Evolutionary conservation across 2,888 invertebrate genomes (phyloP), one percentile per base, ranked within the genome.

Genomic region (Tipula vernalis): DNA sequence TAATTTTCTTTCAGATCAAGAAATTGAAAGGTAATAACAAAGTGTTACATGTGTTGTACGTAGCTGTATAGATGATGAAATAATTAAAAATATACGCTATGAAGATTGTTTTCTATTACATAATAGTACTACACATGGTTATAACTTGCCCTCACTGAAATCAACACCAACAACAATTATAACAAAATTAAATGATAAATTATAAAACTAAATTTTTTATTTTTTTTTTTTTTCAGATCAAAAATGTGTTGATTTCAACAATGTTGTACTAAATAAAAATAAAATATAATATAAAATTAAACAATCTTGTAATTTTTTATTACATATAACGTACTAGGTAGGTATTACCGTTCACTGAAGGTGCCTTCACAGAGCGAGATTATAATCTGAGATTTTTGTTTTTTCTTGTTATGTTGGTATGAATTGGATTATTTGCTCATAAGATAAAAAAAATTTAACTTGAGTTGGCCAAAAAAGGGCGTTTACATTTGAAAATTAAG

Each of bases 81-180:
- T 83, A 83, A 6, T 36, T 36, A 83, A 5, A 3, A 84, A 84
- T 84, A 84, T 84, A 84, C 84, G 84, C 84, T 84, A 84, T 84
- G 84, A 84, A 84, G 84, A 84, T 13, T 84, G 84, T 57, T 5
- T 12, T 71, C 84, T 84, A n/a, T 39, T 28, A 28, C 28, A 28
- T 28, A 71, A 44, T 57, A 28, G 71, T 28, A 28, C 28, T 51
- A 28, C 71, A 71, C 10, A 41, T 84, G 84, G 84, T 84, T 84
- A 84, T 84, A 84, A 15, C 84, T 84, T 84, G 84, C 84, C 84
- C 84, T 84, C 84, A 84, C 84, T 84, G 84, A 84, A 28, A 28
- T 28, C 28, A 84, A 36, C 5, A 84, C n/a, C 6, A 84, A 36
- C 5, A 84, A 51, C 6, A 84, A 84, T 84, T 39, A 5, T n/a